Conservation (phyloP, 2,888 invertebrate species). For the Eupithecia subfuscata region DNA sequence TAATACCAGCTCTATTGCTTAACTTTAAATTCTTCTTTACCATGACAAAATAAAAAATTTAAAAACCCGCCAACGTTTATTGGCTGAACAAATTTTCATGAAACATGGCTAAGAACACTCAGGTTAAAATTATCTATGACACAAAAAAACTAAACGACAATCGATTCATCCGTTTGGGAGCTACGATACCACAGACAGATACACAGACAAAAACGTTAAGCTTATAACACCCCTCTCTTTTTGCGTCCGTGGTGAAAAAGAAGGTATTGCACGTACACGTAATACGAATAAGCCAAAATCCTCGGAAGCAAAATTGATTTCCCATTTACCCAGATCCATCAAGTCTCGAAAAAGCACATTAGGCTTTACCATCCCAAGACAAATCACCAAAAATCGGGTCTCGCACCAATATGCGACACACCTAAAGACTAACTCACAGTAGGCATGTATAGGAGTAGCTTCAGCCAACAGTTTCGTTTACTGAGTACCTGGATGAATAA, state of each 20-base stretch:
- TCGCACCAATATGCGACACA: slow-evolving; percentile 9
- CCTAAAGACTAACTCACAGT: background rate
- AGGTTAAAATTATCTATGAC: no score
- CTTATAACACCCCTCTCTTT: no score
- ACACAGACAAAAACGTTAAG: no score
- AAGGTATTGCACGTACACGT: background rate
- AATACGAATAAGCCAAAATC: slow-evolving; percentile 21
- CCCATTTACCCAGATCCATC: slow-evolving; percentile 39
- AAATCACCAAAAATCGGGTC: slow-evolving; percentile 35
- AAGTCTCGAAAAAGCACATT: slow-evolving; percentile 37
- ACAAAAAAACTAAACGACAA: no score
- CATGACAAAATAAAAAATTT: no score
- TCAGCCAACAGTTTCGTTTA: background rate
- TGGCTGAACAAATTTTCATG: no score
- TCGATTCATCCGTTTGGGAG: no score
- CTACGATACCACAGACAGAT: no score
- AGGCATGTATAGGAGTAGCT: background rate
- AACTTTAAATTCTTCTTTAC: no score
- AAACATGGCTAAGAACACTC: no score
- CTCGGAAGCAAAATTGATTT: slow-evolving; percentile 29
- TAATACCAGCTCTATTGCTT: background rate
- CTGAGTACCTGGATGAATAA: background rate
- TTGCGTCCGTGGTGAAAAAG: background rate
- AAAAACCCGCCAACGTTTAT: no score
- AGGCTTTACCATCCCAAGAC: slow-evolving; percentile 36